A percentile compares a stretch with the other conserved stretches of the same genome.
Evolutionary conservation across 2,888 invertebrate species (phyloP).

Genomic region (Agonopterix alstromeriana): DNA sequence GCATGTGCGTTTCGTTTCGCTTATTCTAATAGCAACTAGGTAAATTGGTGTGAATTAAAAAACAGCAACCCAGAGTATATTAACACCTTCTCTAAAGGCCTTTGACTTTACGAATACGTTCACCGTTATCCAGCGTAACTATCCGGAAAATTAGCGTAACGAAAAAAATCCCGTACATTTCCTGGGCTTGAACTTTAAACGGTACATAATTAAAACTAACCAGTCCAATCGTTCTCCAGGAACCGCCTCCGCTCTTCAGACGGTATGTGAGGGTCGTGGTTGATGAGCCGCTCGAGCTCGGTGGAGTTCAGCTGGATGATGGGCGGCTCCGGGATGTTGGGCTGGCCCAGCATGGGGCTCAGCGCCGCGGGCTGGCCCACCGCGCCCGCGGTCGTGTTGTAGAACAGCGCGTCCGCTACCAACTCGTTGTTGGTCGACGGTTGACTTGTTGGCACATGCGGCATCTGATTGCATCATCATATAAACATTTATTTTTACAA

Average conservation of each 20-base stretch:
- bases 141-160: no score
- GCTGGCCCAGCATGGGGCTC: conserved; percentile 19
- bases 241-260: conserved; percentile 25
- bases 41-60: no score
- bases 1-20: no score
- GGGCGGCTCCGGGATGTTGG: conserved; percentile 27
- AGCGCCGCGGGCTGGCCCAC: conserved; percentile 17
- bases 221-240: conserved; percentile 19
- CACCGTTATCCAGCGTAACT: no score
- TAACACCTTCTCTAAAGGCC: no score
- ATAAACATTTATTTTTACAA: neutral
- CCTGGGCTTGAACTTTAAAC: no score
- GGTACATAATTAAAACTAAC: conserved; percentile 10
- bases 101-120: no score
- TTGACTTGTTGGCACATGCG: conserved; percentile 10
- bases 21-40: no score
- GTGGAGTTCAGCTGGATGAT: conserved; percentile 40
- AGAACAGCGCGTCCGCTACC: conserved; percentile 28
- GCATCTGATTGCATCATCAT: conserved; percentile 13
- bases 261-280: conserved; percentile 21
- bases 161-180: no score
- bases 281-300: conserved; percentile 39
- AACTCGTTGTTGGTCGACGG: conserved; percentile 15
- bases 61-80: no score
- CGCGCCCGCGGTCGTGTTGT: conserved; percentile 6